Conservation (phyloP, 1,140 invertebrate genomes). For the Saccostrea echinata region DNA sequence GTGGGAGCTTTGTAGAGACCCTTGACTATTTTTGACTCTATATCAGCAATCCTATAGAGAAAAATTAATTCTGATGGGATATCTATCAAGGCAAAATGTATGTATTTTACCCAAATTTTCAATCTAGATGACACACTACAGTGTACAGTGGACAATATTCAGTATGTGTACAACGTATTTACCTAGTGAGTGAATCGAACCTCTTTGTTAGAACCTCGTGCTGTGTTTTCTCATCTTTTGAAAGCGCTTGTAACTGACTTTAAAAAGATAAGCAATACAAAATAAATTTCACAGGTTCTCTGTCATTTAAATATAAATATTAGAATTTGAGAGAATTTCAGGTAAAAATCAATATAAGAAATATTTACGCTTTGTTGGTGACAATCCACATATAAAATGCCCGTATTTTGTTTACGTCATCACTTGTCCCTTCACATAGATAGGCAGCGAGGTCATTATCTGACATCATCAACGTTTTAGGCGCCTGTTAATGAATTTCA, state of each 20-base stretch:
- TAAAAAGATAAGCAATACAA: neutral
- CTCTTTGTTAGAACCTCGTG: neutral
- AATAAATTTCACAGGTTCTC: neutral
- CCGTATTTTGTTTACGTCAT: slow-evolving; percentile 21
- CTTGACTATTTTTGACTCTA: neutral
- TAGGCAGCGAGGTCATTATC: neutral
- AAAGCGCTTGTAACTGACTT: neutral
- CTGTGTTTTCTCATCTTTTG: neutral
- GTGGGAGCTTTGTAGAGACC: neutral
- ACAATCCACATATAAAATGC: slow-evolving; percentile 13
- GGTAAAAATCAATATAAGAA: no score
- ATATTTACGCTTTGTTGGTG: neutral
- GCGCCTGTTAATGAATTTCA: neutral
- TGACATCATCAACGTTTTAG: neutral
- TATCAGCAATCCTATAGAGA: neutral
- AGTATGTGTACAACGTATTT: neutral
- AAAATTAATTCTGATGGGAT: neutral
- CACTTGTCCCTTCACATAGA: neutral
- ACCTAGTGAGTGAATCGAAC: neutral
- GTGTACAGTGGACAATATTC: neutral
- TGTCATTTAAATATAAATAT: no score
- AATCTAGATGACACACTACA: neutral
- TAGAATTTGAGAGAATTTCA: neutral
- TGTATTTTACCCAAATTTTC: no score
- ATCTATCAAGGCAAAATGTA: neutral